Conservation (phyloP, 2,797 vertebrate genomes). For the Anableps anableps region DNA sequence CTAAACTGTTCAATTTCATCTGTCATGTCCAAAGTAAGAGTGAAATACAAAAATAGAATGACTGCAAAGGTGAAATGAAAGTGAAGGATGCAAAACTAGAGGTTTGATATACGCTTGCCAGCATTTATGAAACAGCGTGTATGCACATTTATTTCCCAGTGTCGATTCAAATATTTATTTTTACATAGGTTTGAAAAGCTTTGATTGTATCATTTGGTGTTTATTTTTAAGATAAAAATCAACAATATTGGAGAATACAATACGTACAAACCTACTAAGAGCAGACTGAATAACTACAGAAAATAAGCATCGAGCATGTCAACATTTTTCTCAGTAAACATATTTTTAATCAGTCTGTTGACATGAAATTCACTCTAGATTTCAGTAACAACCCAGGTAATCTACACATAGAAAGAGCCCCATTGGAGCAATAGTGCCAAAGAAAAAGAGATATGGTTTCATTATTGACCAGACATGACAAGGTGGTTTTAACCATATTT, state of each 20-base stretch:
- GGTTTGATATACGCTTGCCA: not conserved
- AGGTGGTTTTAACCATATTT: too few relatives aligned
- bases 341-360: too few relatives aligned
- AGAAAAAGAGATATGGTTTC: too few relatives aligned
- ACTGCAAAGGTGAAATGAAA: not conserved
- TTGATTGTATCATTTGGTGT: constrained; percentile 21
- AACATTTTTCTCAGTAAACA: too few relatives aligned
- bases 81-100: constrained; percentile 23
- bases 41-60: not conserved
- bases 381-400: too few relatives aligned
- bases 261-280: not conserved
- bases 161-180: constrained; percentile 17
- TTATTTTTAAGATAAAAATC: constrained; percentile 10
- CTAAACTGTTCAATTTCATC: constrained; percentile 1
- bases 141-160: constrained; percentile 25
- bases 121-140: constrained; percentile 17
- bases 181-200: not conserved
- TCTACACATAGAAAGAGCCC: too few relatives aligned
- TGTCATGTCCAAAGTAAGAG: constrained; percentile 11
- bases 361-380: too few relatives aligned
- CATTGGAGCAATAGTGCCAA: too few relatives aligned
- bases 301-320: too few relatives aligned
- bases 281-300: not conserved
- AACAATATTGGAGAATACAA: not conserved
- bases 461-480: too few relatives aligned